These are phyloP conservation scores for Drosophila teissieri DNA, from an alignment of 1,140 invertebrate genomes.

Conservation along the genomic window DNA sequence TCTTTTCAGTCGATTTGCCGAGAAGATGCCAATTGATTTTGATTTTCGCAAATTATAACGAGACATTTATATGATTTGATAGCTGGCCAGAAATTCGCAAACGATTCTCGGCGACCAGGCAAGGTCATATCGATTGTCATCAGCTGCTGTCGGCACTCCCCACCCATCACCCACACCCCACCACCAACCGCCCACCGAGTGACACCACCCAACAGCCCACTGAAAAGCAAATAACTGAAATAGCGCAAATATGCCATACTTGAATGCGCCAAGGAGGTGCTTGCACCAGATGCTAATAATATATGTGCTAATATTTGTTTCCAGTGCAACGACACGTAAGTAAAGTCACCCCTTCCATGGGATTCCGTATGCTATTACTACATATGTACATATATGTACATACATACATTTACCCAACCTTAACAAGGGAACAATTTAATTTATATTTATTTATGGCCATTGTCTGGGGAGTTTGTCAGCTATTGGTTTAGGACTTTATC, in stretches of 20 bases:
- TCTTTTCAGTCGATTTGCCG: slow-evolving; percentile 57
- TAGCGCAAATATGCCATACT: slow-evolving; percentile 39
- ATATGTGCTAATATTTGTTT: slow-evolving; percentile 59
- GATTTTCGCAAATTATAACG: slow-evolving; percentile 69
- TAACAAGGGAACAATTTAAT: slow-evolving; percentile 32
- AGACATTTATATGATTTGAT: slow-evolving; percentile 61
- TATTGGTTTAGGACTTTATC: slow-evolving; percentile 69
- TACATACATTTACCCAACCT: slow-evolving; percentile 10
- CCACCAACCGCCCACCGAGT: not conserved
- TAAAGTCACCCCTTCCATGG: not conserved
- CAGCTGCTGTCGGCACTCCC: slow-evolving; percentile 25
- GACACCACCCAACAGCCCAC: not conserved
- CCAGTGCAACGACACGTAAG: slow-evolving; percentile 71
- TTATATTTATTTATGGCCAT: slow-evolving; percentile 26
- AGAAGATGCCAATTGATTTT: slow-evolving; percentile 77
- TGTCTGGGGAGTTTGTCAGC: slow-evolving; percentile 24
- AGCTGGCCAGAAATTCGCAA: slow-evolving; percentile 43
- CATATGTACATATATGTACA: not conserved
- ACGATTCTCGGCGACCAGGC: slow-evolving; percentile 26
- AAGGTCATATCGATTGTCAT: slow-evolving; percentile 76
- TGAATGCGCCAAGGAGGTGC: slow-evolving; percentile 44
- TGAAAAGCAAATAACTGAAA: slow-evolving; percentile 9
- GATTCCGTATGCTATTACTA: no score
- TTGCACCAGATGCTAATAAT: slow-evolving; percentile 59
- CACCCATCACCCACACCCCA: not conserved